Conservation (phyloP, 2,113 vertebrate species). For the Tilapia sparmanii region DNA sequence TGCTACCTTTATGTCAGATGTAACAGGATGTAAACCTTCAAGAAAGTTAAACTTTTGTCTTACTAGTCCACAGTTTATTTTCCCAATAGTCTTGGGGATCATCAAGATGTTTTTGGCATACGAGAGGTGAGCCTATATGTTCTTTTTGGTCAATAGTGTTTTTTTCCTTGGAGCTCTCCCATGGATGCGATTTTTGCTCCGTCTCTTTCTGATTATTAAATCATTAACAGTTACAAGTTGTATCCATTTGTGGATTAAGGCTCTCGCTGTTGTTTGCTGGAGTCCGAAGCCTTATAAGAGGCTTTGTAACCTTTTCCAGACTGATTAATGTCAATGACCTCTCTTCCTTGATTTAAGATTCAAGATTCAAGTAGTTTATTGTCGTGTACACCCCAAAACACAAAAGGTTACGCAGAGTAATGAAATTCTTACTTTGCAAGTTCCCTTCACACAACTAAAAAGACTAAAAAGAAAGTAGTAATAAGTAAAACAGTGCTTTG, state of each 20-base stretch:
- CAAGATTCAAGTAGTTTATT: neutral
- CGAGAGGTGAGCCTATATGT: neutral
- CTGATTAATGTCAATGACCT: neutral
- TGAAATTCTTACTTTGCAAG: neutral
- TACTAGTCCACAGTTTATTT: neutral
- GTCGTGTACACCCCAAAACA: rapidly evolving
- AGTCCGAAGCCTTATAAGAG: neutral
- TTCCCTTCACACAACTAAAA: neutral
- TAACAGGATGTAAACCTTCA: neutral
- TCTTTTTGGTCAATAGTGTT: neutral
- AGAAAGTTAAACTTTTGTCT: neutral
- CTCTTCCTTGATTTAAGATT: neutral
- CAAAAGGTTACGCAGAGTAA: neutral
- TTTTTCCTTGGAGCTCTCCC: neutral
- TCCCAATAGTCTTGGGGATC: neutral
- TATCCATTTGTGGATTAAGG: neutral
- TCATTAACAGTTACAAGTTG: neutral
- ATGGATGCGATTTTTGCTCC: neutral
- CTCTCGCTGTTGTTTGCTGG: neutral
- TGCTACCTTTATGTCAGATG: neutral
- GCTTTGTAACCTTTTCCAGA: neutral
- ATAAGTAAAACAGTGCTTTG: neutral
- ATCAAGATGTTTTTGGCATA: neutral
- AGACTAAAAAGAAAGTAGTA: neutral
- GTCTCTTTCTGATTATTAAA: neutral